Conservation (phyloP, 2,797 vertebrate species). For the Glossophaga mutica region DNA sequence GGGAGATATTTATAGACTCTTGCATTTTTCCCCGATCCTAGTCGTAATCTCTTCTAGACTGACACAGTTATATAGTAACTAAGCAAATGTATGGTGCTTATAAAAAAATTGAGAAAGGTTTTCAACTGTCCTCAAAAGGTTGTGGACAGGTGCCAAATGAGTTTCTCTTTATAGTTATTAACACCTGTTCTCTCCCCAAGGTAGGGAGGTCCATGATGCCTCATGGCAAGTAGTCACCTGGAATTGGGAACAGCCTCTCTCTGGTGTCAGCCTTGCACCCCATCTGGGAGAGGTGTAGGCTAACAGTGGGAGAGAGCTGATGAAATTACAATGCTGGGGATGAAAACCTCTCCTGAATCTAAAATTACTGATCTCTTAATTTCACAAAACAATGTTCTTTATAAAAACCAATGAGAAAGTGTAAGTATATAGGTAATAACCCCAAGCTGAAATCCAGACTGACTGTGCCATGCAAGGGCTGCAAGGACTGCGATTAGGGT, state of each 20-base stretch:
- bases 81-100: not conserved
- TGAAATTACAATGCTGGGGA: not conserved
- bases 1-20: not conserved
- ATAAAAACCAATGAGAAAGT: not conserved
- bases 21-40: not conserved
- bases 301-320: not conserved
- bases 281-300: not conserved
- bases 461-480: not conserved
- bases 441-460: not conserved
- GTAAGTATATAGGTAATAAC: not conserved
- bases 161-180: constrained; percentile 11
- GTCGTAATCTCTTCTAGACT: not conserved
- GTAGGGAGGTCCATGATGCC: not conserved
- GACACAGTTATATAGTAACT: not conserved
- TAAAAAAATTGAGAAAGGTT: not conserved
- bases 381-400: not conserved
- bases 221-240: not conserved
- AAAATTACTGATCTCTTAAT: not conserved
- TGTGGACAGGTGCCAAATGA: not conserved
- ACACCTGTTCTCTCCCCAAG: not conserved
- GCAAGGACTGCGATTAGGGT: not conserved
- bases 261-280: not conserved
- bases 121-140: not conserved
- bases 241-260: not conserved
- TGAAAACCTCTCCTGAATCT: not conserved